phyloP scores from a whole-genome alignment of 2,113 vertebrate species.

The Picathartes gymnocephalus region DNA sequence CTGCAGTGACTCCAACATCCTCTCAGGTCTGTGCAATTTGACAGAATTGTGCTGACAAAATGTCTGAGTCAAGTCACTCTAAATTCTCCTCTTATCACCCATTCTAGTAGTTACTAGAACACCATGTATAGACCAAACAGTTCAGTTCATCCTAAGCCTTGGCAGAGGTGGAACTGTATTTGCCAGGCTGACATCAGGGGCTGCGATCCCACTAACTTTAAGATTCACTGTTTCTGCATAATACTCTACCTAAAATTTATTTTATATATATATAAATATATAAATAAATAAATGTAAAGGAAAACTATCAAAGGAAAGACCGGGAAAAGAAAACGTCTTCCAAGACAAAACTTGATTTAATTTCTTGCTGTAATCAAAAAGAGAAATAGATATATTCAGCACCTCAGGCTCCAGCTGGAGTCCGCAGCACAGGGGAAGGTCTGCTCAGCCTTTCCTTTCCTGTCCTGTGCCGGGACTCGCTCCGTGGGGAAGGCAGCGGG shows the following conservation, averaged over 20 bases:
- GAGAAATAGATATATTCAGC: neutral
- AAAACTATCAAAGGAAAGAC: neutral
- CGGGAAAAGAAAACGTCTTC: neutral
- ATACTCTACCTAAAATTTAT: neutral
- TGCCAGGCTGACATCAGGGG: neutral
- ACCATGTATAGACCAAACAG: neutral
- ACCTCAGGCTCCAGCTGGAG: neutral
- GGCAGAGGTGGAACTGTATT: neutral
- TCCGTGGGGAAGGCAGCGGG: accelerated
- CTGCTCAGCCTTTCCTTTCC: neutral
- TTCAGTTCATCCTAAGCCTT: neutral
- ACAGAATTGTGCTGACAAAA: neutral
- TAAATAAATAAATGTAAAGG: neutral
- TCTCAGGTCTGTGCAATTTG: neutral
- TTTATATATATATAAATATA: too few relatives aligned
- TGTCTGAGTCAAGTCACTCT: neutral
- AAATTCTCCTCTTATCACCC: neutral
- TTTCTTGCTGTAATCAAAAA: neutral
- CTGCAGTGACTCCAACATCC: neutral
- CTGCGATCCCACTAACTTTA: neutral
- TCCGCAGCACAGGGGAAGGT: neutral
- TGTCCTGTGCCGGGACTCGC: accelerated
- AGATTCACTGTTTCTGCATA: neutral
- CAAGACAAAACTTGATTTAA: neutral
- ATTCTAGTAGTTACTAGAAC: neutral